Base-by-base conservation (phyloP, 2,113 vertebrate genomes). In the Onychostoma macrolepis region DNA sequence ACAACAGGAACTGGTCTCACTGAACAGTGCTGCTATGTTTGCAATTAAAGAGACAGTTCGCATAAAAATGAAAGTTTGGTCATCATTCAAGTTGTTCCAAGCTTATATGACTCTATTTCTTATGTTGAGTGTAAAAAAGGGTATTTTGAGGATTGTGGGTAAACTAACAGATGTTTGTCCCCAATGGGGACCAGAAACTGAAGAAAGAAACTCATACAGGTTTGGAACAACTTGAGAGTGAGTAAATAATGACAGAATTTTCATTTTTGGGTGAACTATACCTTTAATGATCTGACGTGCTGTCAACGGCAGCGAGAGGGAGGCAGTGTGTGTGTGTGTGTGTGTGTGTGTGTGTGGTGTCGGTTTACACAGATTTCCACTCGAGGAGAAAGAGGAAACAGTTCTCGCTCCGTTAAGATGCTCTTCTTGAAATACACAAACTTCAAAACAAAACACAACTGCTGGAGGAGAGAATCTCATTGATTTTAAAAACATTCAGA, bases 221-320 rank as follows among this genome's bases (percentile, higher is more conserved):
- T 61, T 61, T 61, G 56, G 4, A 61, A 10, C 21, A n/a, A 24
- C 56, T 61, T n/a, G 21, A 61, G 8, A 1, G 0, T n/a, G 56
- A 61, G 56, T 61, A n/a, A 61, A n/a, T 61, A 8, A 61, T 61
- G 21, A n/a, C 21, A 9, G 24, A 10, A n/a, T 61, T n/a, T n/a
- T n/a, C 21, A 61, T n/a, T 61, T 61, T 24, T 61, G 24, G 56
- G 56, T 4, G 56, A 61, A n/a, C 21, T 61, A 10, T 61, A 1
- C 21, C 56, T 61, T 61, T 61, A 94, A 94, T 95, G 86, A 96
- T 94, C 93, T 96, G 94, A 93, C 82, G 84, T 86, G 90, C 88
- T 88, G 91, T 93, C 94, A 94, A 88, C 89, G 93, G 83, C 92
- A 90, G 77, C 11, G 10, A 11, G 15, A 72, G 69, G 69, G 41